Evolutionary conservation across 2,888 invertebrate species (phyloP), one percentile per base, ranked within the genome.

Genomic region (Malthinus flaveolus): DNA sequence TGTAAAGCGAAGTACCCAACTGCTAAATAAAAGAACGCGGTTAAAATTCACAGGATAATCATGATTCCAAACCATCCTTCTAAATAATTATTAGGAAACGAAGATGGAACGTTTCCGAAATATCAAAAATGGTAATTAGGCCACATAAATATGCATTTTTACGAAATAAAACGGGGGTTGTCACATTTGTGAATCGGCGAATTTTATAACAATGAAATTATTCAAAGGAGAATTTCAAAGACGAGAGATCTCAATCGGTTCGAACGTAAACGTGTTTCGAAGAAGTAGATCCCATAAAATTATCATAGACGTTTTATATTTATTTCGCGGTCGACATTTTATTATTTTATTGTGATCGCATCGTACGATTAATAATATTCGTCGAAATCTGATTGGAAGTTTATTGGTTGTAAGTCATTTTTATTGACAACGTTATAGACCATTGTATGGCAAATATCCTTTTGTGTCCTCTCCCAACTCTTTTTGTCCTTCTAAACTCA

Each of bases 321-420:
- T 31, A 11, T 46, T 32, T 45, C 50, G 56, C 49, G 56, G 56
- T 56, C 37, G 23, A 48, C n/a, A 44, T 36, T 56, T 56, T 50
- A 50, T 56, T 56, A 55, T 55, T 54, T 49, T 56, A 56, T 56
- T 45, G 45, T 46, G 59, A 59, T 59, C 54, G 37, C 53, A 46
- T 32, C 32, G 23, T 11, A 34, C 55, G 54, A 59, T 59, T 59
- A 53, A 46, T 58, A 59, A 53, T 49, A 55, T 46, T 59, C 59
- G 54, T 32, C 50, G 59, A 59, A 59, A 55, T 55, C 45, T 59
- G 48, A 50, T 53, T 53, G 8, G 58, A 53, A 32, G 53, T 58
- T 58, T 58, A 53, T 53, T 44, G 58, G 58, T 53, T 58, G 8
- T 53, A 53, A 58, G 42, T 58, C 53, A 58, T 53, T 53, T 57